Base-by-base conservation (phyloP, 2,888 invertebrate genomes). In the Nomada ruficornis region DNA sequence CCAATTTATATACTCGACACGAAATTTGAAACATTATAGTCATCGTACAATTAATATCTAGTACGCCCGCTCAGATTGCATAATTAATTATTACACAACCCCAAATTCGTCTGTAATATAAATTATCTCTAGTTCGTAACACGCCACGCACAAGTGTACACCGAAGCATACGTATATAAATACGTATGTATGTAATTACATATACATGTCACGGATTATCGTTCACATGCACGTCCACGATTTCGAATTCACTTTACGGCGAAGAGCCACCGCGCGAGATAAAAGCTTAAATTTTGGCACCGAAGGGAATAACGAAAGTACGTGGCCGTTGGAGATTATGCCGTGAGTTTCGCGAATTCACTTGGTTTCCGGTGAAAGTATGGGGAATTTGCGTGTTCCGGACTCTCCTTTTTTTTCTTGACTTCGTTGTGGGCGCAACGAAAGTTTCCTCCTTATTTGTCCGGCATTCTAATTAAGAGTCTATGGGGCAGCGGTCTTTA, bases 391-490 rank as follows among this genome's bases (percentile, higher is more conserved):
- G 59, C 76, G 47, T 64, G 63, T 44, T 10, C 57, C 20, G 29
- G 26, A 20, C 26, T 62, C 47, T 47, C 55, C 23, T 62, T 52
- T 47, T 64, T 36, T 11, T 23, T n/a, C n/a, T 29, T n/a, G n/a
- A 60, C 57, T 69, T 36, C 63, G 69, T 79, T 69, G 76, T 76
- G 76, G 76, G 44, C 52, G 23, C 64, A 57, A 59, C 57, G 55
- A 42, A n/a, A 26, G 26, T 55, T 50, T 55, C 13, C 73, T 64
- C 20, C 74, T 69, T 75, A 69, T 79, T 63, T 59, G 63, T 57
- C 26, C 11, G 75, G 52, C 70, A 64, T 44, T 57, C 57, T 68
- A 79, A 79, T 79, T 69, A 70, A 57, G 57, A 50, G 13, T 63
- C 59, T 47, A 69, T 18, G 23, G 13, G 54, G 42, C 59, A 47